Base-by-base conservation (phyloP, 2,888 invertebrate species). In the Maniola hyperantus region DNA sequence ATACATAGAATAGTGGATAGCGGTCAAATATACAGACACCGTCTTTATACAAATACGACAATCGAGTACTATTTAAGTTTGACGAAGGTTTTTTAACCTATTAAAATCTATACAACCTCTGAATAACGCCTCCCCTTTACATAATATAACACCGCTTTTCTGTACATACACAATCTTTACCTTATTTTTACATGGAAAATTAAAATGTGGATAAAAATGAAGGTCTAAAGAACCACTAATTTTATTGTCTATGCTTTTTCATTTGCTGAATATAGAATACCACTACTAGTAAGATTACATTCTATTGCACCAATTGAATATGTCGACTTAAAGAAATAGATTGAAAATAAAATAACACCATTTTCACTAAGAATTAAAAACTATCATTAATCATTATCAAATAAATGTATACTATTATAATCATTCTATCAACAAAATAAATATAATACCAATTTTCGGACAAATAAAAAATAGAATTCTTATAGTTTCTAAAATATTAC, bases 41-140 rank as follows among this genome's bases (percentile, higher is more conserved):
- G 20, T 36, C 59, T 80, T 80, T 82, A 82, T 83, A 87, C 84
- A 84, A 79, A 50, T 42, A 33, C 54, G 20, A 20, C 53, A 60
- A 26, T 20, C 42, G 33, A 20, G 26, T 13, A 13, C 11, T 44
- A 51, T 51, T 51, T n/a, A 42, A 51, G 51, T 39, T 46, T 36
- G 53, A 2, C 46, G 11, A 36, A 36, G 55, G 39, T 57, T 36
- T 5, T 20, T 18, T 39, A 58, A 26, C 58, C 53, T 26, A 58
- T 33, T 50, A 33, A 39, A 18, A 34, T 57, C 58, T 66, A 59
- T 53, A 65, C 65, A 65, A 65, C 59, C 65, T 65, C 15, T 63
- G 10, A 8, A 44, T 36, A 15, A 36, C 55, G 13, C 55, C 26
- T 51, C 39, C 11, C 33, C 34, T 61, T 48, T 54, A 68, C 44